These are phyloP conservation scores for Saturnia pavonia DNA, from an alignment of 2,888 invertebrate genomes.

Conservation along the genomic window DNA sequence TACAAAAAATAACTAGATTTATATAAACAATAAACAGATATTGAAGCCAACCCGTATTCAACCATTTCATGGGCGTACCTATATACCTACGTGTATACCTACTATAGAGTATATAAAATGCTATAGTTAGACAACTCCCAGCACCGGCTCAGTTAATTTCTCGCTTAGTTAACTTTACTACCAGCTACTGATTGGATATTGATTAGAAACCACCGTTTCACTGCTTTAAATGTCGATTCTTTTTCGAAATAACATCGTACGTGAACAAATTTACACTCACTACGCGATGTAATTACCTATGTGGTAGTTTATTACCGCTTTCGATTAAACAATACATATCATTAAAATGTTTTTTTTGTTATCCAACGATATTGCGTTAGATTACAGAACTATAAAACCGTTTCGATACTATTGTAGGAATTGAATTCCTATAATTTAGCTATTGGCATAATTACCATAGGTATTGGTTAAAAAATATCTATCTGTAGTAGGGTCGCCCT, in stretches of 20 bases:
- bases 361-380: conserved; percentile 1
- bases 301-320: conserved; percentile 62
- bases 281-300: conserved; percentile 71
- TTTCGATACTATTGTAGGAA: not conserved
- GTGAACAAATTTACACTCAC: conserved; percentile 77
- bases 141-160: conserved; percentile 71
- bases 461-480: not conserved
- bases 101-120: not conserved
- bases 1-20: too few relatives aligned
- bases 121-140: conserved; percentile 24
- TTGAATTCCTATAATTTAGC: not conserved
- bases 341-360: conserved; percentile 50
- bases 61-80: not conserved
- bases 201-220: conserved; percentile 76
- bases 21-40: too few relatives aligned
- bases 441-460: not conserved
- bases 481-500: too few relatives aligned
- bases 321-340: conserved; percentile 75
- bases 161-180: conserved; percentile 79
- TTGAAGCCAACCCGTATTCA: not conserved
- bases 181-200: conserved; percentile 76
- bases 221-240: conserved; percentile 70
- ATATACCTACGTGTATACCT: not conserved
- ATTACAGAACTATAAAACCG: not conserved
- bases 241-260: conserved; percentile 71